A percentile compares a stretch with the other conserved stretches of the same genome.
Conservation (phyloP, 2,113 vertebrate species). For the Bettongia penicillata region DNA sequence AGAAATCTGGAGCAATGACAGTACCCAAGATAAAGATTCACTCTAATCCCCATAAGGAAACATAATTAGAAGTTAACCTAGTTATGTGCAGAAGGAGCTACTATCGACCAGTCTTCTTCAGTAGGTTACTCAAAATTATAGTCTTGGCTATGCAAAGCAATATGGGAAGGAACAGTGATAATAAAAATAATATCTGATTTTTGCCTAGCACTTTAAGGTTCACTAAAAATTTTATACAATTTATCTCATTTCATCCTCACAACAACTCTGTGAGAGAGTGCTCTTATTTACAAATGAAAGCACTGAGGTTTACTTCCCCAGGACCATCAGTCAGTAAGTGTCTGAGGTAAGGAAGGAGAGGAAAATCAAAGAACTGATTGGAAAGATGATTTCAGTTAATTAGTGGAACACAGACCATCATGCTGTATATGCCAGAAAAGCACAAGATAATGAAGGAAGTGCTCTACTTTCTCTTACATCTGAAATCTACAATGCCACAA, state of each 20-base stretch:
- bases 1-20: slow-evolving; percentile 43
- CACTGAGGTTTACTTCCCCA: background rate
- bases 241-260: background rate
- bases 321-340: background rate
- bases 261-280: background rate
- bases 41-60: background rate
- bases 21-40: slow-evolving; percentile 40
- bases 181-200: background rate
- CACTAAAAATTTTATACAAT: background rate
- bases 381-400: slow-evolving; percentile 60
- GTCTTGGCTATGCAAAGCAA: slow-evolving; percentile 30
- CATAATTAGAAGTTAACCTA: slow-evolving; percentile 33
- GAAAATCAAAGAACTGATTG: slow-evolving; percentile 36
- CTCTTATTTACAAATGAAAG: background rate
- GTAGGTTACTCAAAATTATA: slow-evolving; percentile 46
- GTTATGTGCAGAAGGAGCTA: slow-evolving; percentile 26
- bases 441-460: slow-evolving; percentile 56
- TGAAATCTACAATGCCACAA: slow-evolving; percentile 73
- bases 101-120: slow-evolving; percentile 37
- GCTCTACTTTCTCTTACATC: slow-evolving; percentile 59
- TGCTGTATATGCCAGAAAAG: slow-evolving; percentile 59
- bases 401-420: slow-evolving; percentile 62
- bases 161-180: slow-evolving; percentile 27
- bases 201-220: background rate
- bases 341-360: slow-evolving; percentile 29